A percentile compares a stretch with the other conserved stretches of the same genome.
Conservation (phyloP, 2,888 invertebrate genomes). For the Epistrophe grossulariae region DNA sequence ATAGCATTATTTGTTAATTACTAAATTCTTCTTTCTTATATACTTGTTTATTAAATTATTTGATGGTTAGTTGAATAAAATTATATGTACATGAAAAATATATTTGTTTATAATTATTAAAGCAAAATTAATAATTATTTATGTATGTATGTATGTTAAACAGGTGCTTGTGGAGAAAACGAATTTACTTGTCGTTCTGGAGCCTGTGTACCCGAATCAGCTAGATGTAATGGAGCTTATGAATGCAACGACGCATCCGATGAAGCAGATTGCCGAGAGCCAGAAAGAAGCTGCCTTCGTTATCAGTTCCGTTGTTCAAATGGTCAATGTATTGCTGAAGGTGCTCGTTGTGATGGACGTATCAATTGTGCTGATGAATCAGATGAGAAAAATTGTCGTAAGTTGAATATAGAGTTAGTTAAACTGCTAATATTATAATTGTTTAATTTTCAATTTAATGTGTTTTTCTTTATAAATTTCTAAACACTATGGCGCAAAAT, state of each 20-base stretch:
- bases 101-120: not conserved
- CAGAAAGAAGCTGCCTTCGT: slow-evolving; percentile 78
- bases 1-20: too few relatives aligned
- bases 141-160: slow-evolving; percentile 35
- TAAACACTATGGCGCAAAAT: too few relatives aligned
- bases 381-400: slow-evolving; percentile 86
- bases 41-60: too few relatives aligned
- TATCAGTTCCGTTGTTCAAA: slow-evolving; percentile 83
- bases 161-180: slow-evolving; percentile 87
- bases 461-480: too few relatives aligned
- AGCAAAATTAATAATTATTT: not conserved
- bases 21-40: too few relatives aligned
- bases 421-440: too few relatives aligned
- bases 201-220: slow-evolving; percentile 87
- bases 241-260: slow-evolving; percentile 90
- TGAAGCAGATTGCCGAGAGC: slow-evolving; percentile 86
- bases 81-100: too few relatives aligned
- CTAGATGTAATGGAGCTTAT: slow-evolving; percentile 86
- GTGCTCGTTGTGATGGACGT: slow-evolving; percentile 84
- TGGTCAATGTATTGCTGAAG: slow-evolving; percentile 81
- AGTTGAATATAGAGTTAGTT: slow-evolving; percentile 72
- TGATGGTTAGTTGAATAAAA: not conserved
- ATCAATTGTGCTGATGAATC: slow-evolving; percentile 86
- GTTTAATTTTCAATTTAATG: too few relatives aligned
- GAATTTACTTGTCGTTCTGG: slow-evolving; percentile 89